Percentiles rank a stretch among this genome's conserved stretches.
phyloP scores from a whole-genome alignment of 2,888 invertebrate genomes.

The Lamellibrachia satsuma region DNA sequence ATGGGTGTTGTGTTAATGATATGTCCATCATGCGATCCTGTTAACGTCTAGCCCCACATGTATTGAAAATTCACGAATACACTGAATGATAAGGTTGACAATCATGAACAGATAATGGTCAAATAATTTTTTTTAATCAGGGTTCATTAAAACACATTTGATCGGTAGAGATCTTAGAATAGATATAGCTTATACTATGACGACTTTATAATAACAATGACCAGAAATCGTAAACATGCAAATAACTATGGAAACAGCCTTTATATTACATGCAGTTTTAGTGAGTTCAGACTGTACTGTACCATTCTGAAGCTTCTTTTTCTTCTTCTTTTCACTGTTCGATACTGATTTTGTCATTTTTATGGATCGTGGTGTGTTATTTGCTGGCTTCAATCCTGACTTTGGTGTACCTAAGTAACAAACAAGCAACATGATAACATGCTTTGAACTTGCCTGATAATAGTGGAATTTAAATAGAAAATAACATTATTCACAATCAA shows the following conservation, averaged over 20 bases:
- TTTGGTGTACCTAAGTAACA: background rate
- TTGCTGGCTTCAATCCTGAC: background rate
- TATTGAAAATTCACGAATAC: too few species aligned
- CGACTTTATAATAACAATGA: too few species aligned
- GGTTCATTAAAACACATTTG: too few species aligned
- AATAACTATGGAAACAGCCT: background rate
- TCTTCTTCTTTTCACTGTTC: background rate
- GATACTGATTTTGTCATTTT: background rate
- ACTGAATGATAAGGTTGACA: too few species aligned
- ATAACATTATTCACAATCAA: background rate
- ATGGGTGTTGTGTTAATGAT: too few species aligned
- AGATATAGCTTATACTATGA: too few species aligned
- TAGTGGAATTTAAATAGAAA: background rate
- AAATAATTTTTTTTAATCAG: too few species aligned
- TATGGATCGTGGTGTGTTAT: background rate
- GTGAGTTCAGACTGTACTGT: background rate
- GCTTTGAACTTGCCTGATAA: background rate
- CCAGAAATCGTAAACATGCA: background rate
- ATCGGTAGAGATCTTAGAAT: too few species aligned
- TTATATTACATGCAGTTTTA: background rate
- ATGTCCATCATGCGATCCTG: too few species aligned
- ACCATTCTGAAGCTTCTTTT: conserved; percentile 12
- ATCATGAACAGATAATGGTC: too few species aligned
- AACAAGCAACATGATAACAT: background rate
- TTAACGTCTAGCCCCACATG: too few species aligned